These are phyloP conservation scores for Andricus curvator DNA, from an alignment of 2,888 invertebrate species.

Conservation along the genomic window DNA sequence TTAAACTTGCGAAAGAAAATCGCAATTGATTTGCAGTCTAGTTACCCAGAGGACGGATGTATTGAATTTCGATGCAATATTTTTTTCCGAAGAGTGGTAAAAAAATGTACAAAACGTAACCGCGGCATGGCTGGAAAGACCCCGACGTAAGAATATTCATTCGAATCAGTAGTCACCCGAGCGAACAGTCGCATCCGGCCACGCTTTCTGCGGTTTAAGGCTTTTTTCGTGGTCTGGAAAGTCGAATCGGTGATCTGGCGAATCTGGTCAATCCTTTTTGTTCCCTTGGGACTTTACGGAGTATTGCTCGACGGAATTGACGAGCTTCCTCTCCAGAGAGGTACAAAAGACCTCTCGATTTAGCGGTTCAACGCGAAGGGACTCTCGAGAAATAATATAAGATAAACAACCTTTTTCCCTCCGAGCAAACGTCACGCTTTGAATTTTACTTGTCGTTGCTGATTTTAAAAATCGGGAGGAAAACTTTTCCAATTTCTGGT, in stretches of 20 bases:
- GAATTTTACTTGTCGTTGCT: not conserved
- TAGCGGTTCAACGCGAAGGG: constrained; percentile 3
- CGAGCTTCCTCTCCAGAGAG: constrained; percentile 9
- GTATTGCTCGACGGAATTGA: constrained; percentile 32
- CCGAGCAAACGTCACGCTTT: constrained; percentile 33
- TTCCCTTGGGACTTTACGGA: constrained; percentile 45
- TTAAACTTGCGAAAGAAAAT: not conserved
- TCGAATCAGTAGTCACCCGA: constrained; percentile 65
- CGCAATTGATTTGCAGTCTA: constrained; percentile 26
- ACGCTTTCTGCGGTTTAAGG: constrained; percentile 73
- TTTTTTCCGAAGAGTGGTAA: constrained; percentile 25
- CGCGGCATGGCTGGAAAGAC: constrained; percentile 27
- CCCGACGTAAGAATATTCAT: constrained; percentile 55
- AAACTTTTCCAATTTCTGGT: not conserved
- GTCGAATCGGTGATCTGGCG: constrained; percentile 52
- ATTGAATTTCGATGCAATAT: constrained; percentile 40
- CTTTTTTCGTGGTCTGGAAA: constrained; percentile 59
- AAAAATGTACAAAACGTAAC: constrained; percentile 33
- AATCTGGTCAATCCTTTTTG: constrained; percentile 51
- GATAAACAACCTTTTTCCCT: constrained; percentile 17
- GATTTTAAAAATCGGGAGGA: not conserved
- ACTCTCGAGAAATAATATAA: constrained; percentile 12
- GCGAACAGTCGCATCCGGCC: constrained; percentile 72
- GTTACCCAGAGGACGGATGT: constrained; percentile 8
- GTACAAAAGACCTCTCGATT: constrained; percentile 14